Evolutionary conservation across 2,888 invertebrate species (phyloP).

Genomic region (Galerucella calmariensis): DNA sequence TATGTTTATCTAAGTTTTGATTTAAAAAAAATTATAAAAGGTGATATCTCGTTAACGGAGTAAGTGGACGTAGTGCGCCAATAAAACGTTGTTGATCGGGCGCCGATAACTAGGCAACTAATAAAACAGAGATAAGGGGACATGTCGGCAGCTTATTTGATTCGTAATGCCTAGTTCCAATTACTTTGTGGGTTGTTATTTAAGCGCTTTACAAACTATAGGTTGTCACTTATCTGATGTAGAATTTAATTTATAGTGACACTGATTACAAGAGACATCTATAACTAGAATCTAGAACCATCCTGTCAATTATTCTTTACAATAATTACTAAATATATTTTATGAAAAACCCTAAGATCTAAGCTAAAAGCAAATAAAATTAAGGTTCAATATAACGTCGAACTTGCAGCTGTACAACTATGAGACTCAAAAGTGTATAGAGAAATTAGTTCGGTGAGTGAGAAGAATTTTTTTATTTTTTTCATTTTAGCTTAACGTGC

Average conservation of each 20-base stretch:
- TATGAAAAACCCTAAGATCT: too few relatives aligned
- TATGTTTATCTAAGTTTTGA: slow-evolving; percentile 1
- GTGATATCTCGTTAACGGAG: slow-evolving; percentile 5
- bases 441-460: too few relatives aligned
- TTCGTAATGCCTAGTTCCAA: slow-evolving; percentile 18
- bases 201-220: slow-evolving; percentile 15
- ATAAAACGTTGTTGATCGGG: slow-evolving; percentile 5
- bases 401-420: too few relatives aligned
- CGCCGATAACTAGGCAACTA: slow-evolving; percentile 13
- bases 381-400: too few relatives aligned
- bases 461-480: too few relatives aligned
- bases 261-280: background rate
- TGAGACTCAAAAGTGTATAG: too few relatives aligned
- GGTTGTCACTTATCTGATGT: slow-evolving; percentile 18
- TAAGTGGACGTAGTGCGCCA: background rate
- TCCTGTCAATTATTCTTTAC: background rate
- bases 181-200: slow-evolving; percentile 21
- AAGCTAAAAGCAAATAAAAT: too few relatives aligned
- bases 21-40: slow-evolving; percentile 1
- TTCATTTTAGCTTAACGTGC: too few relatives aligned
- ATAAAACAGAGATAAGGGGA: slow-evolving; percentile 18
- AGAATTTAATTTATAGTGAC: background rate
- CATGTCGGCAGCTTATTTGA: slow-evolving; percentile 25
- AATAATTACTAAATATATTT: background rate
- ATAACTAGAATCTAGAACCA: background rate